Evolutionary conservation across 92 coral and sea anemone genomes (phyloP), one percentile per base, ranked within the genome.

Genomic region (Umimayanthus chanpuru): DNA sequence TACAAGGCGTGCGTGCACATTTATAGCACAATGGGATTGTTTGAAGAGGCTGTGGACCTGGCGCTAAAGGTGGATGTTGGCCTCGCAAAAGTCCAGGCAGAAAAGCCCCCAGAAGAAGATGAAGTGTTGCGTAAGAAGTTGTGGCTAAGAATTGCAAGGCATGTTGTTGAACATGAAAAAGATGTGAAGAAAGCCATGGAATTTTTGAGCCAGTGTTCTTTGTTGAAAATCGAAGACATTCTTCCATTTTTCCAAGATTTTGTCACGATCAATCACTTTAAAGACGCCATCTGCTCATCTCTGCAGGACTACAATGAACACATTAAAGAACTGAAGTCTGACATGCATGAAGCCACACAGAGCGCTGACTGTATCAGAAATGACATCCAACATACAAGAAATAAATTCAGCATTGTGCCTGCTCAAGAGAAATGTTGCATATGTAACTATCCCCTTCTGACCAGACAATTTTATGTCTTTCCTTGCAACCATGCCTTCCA

Each of bases 151-250:
- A 95, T 97, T 88, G 99, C 99, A 1, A 88, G 99, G 49, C 99
- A 97, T 89, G 99, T 97, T 53, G 99, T 97, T 50, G 97, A 95
- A 81, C 93, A 97, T 81, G 94, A 97, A 36, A 87, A 93, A 79
- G 98, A 97, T 91, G 98, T 97, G 49, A 97, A 97, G 87, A 95
- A 97, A 79, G 99, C 99, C 38, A 97, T 97, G 99, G 98, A 97
- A 76, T 97, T 97, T 85, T 79, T 97, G 47, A 97, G 96, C 84
- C 98, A 97, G 61, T 94, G 98, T 80, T 92, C 92, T 77, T 92
- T 94, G 39, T 92, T 97, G 18, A 97, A 97, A 85, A 97, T 97
- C 73, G 99, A 97, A 85, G 99, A 97, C 38, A 97, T 97, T 36
- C 97, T 97, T 65, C 99, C 99, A 0, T 97, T 97, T 82, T 97